Conservation (phyloP, 2,113 vertebrate genomes). For the Platysteira castanea region DNA sequence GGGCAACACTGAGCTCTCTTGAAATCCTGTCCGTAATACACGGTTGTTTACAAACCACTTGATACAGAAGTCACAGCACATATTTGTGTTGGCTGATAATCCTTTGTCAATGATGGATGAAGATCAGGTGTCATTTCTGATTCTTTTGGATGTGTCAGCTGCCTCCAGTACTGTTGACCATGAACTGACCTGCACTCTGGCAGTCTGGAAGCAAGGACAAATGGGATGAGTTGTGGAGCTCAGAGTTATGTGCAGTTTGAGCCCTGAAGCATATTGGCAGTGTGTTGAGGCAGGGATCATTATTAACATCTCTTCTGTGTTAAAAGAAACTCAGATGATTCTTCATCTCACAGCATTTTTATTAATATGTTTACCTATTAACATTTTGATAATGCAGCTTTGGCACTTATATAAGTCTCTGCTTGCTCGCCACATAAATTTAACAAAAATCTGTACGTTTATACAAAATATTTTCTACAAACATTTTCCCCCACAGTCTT, state of each 20-base stretch:
- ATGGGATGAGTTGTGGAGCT: background rate
- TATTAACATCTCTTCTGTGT: background rate
- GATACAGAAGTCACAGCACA: background rate
- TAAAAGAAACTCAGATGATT: background rate
- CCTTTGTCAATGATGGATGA: conserved; percentile 23
- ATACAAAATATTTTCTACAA: background rate
- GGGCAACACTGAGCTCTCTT: background rate
- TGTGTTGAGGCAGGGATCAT: background rate
- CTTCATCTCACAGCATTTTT: background rate
- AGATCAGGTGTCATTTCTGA: conserved; percentile 14
- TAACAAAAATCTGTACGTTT: background rate
- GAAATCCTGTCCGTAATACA: background rate
- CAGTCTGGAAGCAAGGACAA: background rate
- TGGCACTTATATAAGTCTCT: background rate
- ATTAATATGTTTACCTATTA: background rate
- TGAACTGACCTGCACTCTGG: background rate
- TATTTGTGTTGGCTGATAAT: conserved; percentile 16
- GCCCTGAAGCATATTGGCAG: background rate
- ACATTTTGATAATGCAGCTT: background rate
- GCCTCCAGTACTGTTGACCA: background rate
- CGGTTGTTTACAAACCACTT: background rate
- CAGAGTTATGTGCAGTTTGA: background rate
- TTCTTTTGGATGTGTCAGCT: conserved; percentile 27
- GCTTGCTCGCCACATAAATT: background rate
- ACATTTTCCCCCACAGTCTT: background rate